Percentiles rank a stretch among this genome's conserved stretches.
Evolutionary conservation across 2,888 invertebrate species (phyloP).

Genomic region (Amiota minor): DNA sequence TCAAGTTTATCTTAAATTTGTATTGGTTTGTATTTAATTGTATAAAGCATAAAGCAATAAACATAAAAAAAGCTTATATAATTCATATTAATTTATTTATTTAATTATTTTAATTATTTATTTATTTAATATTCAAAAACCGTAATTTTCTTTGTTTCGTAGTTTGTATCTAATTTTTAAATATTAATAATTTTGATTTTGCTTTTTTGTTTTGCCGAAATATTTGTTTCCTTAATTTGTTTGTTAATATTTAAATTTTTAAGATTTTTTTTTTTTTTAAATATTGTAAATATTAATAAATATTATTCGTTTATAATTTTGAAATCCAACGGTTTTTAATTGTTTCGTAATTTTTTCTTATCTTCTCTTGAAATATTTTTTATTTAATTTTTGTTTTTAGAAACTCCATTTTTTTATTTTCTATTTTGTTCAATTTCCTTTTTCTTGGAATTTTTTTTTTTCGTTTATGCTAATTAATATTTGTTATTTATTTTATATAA

Average conservation of each 20-base stretch:
- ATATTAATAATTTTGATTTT: slow-evolving; percentile 54
- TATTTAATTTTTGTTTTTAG: slow-evolving; percentile 57
- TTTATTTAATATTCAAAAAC: slow-evolving; percentile 34
- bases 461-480: slow-evolving; percentile 57
- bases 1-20: background rate
- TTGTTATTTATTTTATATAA: slow-evolving; percentile 53
- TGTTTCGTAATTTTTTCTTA: slow-evolving; percentile 17
- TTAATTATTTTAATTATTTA: slow-evolving; percentile 58
- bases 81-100: slow-evolving; percentile 27
- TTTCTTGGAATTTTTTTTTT: slow-evolving; percentile 41
- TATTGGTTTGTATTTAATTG: background rate
- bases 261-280: slow-evolving; percentile 34
- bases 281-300: slow-evolving; percentile 14
- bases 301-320: slow-evolving; percentile 43
- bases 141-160: background rate
- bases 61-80: slow-evolving; percentile 12
- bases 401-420: slow-evolving; percentile 23
- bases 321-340: slow-evolving; percentile 50
- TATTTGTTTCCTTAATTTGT: slow-evolving; percentile 6
- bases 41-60: background rate
- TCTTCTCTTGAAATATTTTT: slow-evolving; percentile 47
- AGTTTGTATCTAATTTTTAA: slow-evolving; percentile 1
- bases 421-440: slow-evolving; percentile 36
- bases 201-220: slow-evolving; percentile 56
- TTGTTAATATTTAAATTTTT: slow-evolving; percentile 35